Percentiles rank a stretch among this genome's conserved stretches.
phyloP scores from a whole-genome alignment of 2,797 vertebrate genomes.

The Scolopax rusticola region DNA sequence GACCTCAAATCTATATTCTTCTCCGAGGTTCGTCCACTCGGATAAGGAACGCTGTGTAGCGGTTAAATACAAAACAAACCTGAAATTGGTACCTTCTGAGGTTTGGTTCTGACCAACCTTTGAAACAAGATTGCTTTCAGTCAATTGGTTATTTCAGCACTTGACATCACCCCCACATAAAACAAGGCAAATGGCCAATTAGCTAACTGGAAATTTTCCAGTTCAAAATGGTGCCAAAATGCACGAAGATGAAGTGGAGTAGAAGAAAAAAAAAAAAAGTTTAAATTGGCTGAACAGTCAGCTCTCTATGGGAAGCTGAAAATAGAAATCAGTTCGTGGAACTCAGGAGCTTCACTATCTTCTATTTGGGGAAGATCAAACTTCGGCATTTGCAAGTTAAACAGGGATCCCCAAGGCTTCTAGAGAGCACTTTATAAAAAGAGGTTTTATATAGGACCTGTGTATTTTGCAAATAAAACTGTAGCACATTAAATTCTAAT shows the following conservation, averaged over 20 bases:
- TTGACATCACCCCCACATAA: conserved; percentile 58
- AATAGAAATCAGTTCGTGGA: conserved; percentile 56
- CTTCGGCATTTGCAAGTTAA: conserved; percentile 72
- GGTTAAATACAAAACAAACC: conserved; percentile 44
- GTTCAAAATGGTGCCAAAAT: conserved; percentile 50
- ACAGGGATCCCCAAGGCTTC: conserved; percentile 66
- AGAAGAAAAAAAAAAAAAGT: neutral
- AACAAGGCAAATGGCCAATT: conserved; percentile 59
- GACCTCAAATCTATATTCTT: conserved; percentile 43
- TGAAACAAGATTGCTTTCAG: conserved; percentile 59
- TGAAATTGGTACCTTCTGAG: conserved; percentile 44
- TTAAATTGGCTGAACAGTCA: conserved; percentile 64
- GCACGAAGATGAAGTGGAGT: conserved; percentile 28
- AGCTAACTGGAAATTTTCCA: conserved; percentile 52
- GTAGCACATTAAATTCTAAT: conserved; percentile 64
- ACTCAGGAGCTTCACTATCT: conserved; percentile 70
- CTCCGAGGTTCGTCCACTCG: neutral
- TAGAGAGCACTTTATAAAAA: conserved; percentile 48
- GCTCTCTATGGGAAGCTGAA: conserved; percentile 61
- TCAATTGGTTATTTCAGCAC: conserved; percentile 60
- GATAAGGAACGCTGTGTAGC: conserved; percentile 22
- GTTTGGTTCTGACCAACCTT: conserved; percentile 7
- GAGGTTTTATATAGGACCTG: conserved; percentile 53
- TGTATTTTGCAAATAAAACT: conserved; percentile 68
- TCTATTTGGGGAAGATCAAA: conserved; percentile 73